Base-by-base conservation (phyloP, 30 jellyfish, hydroid and myxozoan species). In the Mastigias papua region DNA sequence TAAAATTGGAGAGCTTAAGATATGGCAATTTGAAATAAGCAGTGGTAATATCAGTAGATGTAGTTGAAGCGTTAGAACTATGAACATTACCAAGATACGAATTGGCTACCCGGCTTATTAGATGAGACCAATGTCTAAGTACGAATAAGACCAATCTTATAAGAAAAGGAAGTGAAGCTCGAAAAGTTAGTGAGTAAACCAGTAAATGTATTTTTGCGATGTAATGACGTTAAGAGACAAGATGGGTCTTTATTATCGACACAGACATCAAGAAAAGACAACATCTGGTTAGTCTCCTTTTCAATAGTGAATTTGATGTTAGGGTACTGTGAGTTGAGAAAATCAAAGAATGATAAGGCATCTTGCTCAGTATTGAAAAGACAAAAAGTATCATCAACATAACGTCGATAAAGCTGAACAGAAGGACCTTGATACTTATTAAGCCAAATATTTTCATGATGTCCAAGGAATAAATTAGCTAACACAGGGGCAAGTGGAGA, bases 391-490 rank as follows among this genome's bases (percentile, higher is more conserved):
- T 69, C 0, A 0, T 69, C 81, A 0, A 69, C 81, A 34, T 69
- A 69, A 0, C 81, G 46, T 22, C 81, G 50, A 69, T 69, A 69
- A 69, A 20, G 23, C 7, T n/a, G 58, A 26, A 69, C 74, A 0
- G 50, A 22, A 27, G 81, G 81, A 31, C 81, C 81, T 31, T 69
- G 51, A 31, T 69, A 69, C 0, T 34, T 69, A 31, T 69, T 34
- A 69, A 69, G 67, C 81, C 81, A 69, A 5, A 31, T 31, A 15
- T 69, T 69, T 69, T 69, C 81, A 22, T 69, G 81, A 34, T 69
- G 58, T n/a, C 81, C 81, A 69, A 69, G 31, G 67, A 69, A 69
- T 20, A 69, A 21, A 69, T 69, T 69, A 29, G 81, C 81, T 31
- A 73, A 0, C 54, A 0, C 54, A 0, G 54, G 54, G 7, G 54